Percentiles rank a stretch among this genome's conserved stretches.
Evolutionary conservation across 1,140 invertebrate species (phyloP).

Genomic region (Dendroctonus ponderosae): DNA sequence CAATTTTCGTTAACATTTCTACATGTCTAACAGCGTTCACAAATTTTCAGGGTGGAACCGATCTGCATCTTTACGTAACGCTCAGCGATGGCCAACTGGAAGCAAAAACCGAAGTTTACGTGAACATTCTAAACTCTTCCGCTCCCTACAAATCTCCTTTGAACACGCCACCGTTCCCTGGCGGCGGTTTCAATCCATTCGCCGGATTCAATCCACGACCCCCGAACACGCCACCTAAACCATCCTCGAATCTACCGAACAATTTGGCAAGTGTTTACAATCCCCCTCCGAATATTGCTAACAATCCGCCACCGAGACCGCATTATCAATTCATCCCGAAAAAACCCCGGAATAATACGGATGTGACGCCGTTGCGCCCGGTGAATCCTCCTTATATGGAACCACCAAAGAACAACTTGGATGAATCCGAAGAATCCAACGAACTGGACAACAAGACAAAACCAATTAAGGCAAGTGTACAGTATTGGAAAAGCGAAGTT

Average conservation of each 20-base stretch:
- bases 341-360: slow-evolving; percentile 16
- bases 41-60: slow-evolving; percentile 61
- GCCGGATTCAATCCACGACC: slow-evolving; percentile 28
- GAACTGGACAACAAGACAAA: slow-evolving; percentile 23
- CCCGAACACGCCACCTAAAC: slow-evolving; percentile 16
- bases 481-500: too few relatives aligned
- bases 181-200: slow-evolving; percentile 16
- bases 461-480: slow-evolving; percentile 5
- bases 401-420: slow-evolving; percentile 13
- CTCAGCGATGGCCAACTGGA: slow-evolving; percentile 65
- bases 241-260: slow-evolving; percentile 15
- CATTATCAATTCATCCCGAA: slow-evolving; percentile 6
- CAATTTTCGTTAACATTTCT: not conserved
- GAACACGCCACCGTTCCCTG: slow-evolving; percentile 25
- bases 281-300: slow-evolving; percentile 33
- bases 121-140: slow-evolving; percentile 57
- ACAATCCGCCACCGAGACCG: slow-evolving; percentile 33
- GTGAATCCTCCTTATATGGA: slow-evolving; percentile 2
- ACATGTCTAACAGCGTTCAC: not conserved
- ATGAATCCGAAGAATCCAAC: slow-evolving; percentile 17
- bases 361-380: slow-evolving; percentile 23
- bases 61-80: slow-evolving; percentile 69
- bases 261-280: slow-evolving; percentile 23
- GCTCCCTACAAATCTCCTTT: slow-evolving; percentile 41
- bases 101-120: slow-evolving; percentile 70